phyloP scores from a whole-genome alignment of 2,888 invertebrate species.

The Bruchidius siliquastri region DNA sequence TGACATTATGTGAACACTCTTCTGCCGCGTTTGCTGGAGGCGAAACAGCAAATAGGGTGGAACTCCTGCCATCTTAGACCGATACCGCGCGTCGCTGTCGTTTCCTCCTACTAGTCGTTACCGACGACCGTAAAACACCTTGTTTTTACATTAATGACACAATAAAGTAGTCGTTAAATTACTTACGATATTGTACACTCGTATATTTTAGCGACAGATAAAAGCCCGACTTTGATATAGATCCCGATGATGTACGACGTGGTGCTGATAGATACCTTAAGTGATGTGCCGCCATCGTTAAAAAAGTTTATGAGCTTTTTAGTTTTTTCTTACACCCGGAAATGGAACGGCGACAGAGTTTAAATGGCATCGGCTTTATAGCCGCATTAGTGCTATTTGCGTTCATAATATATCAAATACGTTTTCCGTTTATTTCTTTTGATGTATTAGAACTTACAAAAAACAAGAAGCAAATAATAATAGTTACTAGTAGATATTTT shows the following conservation, averaged over 20 bases:
- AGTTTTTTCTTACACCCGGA: no score
- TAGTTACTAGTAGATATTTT: no score
- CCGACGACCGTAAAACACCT: slow-evolving; percentile 26
- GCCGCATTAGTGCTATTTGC: no score
- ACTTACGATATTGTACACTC: slow-evolving; percentile 23
- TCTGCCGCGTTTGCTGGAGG: background rate
- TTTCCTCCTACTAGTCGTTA: background rate
- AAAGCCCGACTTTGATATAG: background rate
- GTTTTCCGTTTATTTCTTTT: no score
- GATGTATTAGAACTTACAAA: no score
- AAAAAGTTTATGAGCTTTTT: no score
- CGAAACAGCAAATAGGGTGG: background rate
- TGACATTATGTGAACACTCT: no score
- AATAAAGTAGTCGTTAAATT: slow-evolving; percentile 38
- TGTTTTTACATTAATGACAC: slow-evolving; percentile 31
- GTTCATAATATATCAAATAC: no score
- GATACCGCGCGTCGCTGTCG: background rate
- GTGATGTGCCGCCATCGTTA: no score
- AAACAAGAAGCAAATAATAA: no score
- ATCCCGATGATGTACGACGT: background rate
- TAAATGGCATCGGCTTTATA: no score
- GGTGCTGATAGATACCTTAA: background rate
- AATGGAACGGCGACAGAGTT: no score
- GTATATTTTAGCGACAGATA: slow-evolving; percentile 4
- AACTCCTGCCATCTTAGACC: background rate